Evolutionary conservation across 2,797 vertebrate species (phyloP), one percentile per base, ranked within the genome.

Genomic region (Bovichtus variegatus): DNA sequence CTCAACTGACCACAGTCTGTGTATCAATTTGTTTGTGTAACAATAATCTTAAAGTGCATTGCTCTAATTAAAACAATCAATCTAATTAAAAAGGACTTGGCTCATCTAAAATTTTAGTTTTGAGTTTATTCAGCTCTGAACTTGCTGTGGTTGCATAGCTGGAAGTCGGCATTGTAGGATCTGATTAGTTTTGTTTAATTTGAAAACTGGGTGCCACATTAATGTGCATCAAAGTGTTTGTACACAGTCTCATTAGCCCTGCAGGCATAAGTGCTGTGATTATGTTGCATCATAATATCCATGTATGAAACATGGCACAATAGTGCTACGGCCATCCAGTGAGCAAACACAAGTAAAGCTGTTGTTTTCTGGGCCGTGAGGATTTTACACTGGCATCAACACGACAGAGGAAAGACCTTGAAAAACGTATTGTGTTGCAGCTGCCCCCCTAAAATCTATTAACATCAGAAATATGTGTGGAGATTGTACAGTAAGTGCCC

Each of bases 101-200:
- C 76, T 73, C 66, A 66, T 76, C 31, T 69, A 67, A 90, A 66
- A 80, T 68, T 78, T 81, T n/a, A 72, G 71, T 78, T 88, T 82
- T 69, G 46, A 60, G 70, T 72, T 76, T 67, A 6, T 75, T 71
- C 69, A 34, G 58, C 66, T 65, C 76, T 81, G 57, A 75, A 80
- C 57, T 65, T 21, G 18, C 27, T 46, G 47, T 44, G 46, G 71
- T 51, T 16, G 16, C 59, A 60, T 71, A 87, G 84, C 66, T 71
- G 78, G 85, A 85, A 72, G 61, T 75, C 71, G 55, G 61, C 55
- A 77, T 65, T 40, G 51, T 50, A 75, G 43, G 40, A 80, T 91
- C 74, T 75, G 78, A 79, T 86, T 88, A 80, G 75, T 82, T 81
- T 60, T 46, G 58, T 88, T 90, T 63, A 41, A 66, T 72, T 79